phyloP scores from a whole-genome alignment of 2,888 invertebrate species.

The Clitarchus hookeri region DNA sequence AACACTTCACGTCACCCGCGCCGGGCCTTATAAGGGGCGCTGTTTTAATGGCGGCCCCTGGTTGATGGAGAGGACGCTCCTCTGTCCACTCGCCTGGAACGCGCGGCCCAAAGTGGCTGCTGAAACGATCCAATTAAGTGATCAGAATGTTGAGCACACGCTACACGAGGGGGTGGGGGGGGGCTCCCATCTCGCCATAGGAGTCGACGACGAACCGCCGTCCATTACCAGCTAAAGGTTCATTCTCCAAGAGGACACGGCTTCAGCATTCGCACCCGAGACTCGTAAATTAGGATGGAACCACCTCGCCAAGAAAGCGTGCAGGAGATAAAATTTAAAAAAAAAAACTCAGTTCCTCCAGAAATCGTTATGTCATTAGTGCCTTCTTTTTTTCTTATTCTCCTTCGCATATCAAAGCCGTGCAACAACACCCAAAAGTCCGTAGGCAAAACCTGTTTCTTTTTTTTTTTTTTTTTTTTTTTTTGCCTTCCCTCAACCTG shows the following conservation, averaged over 20 bases:
- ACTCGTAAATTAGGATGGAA: neutral
- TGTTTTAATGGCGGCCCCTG: too few species aligned
- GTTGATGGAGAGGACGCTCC: too few species aligned
- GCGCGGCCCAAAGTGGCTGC: neutral
- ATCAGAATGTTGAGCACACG: neutral
- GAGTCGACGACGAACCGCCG: neutral
- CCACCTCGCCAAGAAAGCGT: neutral
- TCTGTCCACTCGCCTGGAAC: too few species aligned
- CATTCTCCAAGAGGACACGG: neutral
- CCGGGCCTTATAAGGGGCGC: neutral
- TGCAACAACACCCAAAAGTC: conserved; percentile 32
- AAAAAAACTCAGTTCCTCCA: neutral
- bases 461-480: neutral
- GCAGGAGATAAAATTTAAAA: neutral
- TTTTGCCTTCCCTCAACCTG: conserved; percentile 27
- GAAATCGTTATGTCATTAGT: neutral
- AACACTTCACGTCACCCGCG: neutral
- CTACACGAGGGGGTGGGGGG: neutral
- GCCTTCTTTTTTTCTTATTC: neutral
- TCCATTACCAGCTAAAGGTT: neutral
- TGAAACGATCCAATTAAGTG: conserved; percentile 9
- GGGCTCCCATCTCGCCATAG: neutral
- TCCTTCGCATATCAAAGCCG: conserved; percentile 35
- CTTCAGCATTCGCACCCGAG: conserved; percentile 9
- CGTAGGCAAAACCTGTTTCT: conserved; percentile 32